Base-by-base conservation (phyloP, 2,888 invertebrate genomes). In the Hartigia nigra region DNA sequence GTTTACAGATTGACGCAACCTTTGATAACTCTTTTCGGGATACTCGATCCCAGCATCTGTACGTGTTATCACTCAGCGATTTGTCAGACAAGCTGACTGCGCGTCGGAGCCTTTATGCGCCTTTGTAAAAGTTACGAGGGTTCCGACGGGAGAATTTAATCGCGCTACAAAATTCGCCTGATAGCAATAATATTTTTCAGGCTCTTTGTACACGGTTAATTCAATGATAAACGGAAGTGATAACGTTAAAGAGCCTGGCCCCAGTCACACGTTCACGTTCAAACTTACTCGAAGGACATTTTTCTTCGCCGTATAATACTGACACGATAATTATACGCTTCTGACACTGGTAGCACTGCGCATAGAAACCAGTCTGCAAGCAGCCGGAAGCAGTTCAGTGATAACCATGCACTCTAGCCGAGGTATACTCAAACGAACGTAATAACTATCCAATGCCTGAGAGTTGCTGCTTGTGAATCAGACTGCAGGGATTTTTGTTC, bases 401-500 rank as follows among this genome's bases (percentile, higher is more conserved):
- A 72, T 72, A 72, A 72, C 72, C 23, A 9, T 72, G 72, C 72
- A 72, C 32, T 72, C 34, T 72, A 4, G 31, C 72, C 9, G 72
- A 34, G 72, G 9, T 31, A 72, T 72, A 32, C 34, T 72, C 72
- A 31, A 34, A 34, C 12, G 31, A 12, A 72, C 31, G 72, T 72
- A 72, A 34, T 34, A 72, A 72, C 72, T 72, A 72, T 72, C 11
- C 55, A 2, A 9, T 55, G 55, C 55, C 9, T 23, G 55, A 23
- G 55, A 55, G 55, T 23, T 55, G 55, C 23, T 55, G 23, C 55
- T 23, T 55, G 55, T 55, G 55, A 55, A 55, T 9, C 23, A 23
- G 55, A 55, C 55, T 55, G 55, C 72, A 23, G 23, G 31, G 32
- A 72, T 72, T 72, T 72, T 72, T 72, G 23, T 72, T 72, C 72